A percentile compares a stretch with the other conserved stretches of the same genome.
Evolutionary conservation across 1,140 invertebrate genomes (phyloP).

Genomic region (Cardiocondyla obscurior): DNA sequence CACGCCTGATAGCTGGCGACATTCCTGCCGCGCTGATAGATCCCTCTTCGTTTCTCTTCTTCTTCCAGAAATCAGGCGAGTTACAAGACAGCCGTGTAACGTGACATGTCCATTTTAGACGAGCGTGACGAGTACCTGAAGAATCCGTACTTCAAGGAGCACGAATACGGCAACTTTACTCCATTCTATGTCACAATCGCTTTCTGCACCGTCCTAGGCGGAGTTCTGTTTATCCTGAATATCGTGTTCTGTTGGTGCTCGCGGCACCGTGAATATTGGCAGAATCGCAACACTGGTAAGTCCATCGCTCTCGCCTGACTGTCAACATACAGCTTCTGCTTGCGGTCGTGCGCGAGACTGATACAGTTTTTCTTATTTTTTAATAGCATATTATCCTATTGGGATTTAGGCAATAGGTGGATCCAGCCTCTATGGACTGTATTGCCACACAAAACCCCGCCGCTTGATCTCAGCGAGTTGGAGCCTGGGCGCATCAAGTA

Average conservation of each 20-base stretch:
- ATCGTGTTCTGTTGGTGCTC: constrained; percentile 92
- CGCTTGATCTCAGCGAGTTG: constrained; percentile 91
- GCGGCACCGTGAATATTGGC: constrained; percentile 91
- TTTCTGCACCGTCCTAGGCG: constrained; percentile 89
- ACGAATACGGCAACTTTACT: constrained; percentile 88
- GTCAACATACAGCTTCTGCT: not conserved
- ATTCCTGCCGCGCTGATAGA: constrained; percentile 30
- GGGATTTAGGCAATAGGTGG: constrained; percentile 90
- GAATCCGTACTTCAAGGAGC: constrained; percentile 87
- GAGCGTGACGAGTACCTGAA: constrained; percentile 87
- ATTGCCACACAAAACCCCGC: constrained; percentile 92
- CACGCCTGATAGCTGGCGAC: constrained; percentile 25
- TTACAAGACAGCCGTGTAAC: constrained; percentile 69
- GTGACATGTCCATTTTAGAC: constrained; percentile 86
- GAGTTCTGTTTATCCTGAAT: constrained; percentile 89
- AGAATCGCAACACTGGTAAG: constrained; percentile 91
- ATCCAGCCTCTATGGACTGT: constrained; percentile 92
- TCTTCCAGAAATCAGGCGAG: constrained; percentile 73
- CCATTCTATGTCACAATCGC: constrained; percentile 91
- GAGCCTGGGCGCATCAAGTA: constrained; percentile 81
- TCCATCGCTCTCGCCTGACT: not conserved
- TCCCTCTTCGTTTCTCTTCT: constrained; percentile 70
- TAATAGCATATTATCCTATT: not conserved
- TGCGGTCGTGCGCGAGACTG: not conserved
- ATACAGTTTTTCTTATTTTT: not conserved